A percentile compares a stretch with the other conserved stretches of the same genome.
phyloP scores from a whole-genome alignment of 2,113 vertebrate genomes.

The Rutilus rutilus region DNA sequence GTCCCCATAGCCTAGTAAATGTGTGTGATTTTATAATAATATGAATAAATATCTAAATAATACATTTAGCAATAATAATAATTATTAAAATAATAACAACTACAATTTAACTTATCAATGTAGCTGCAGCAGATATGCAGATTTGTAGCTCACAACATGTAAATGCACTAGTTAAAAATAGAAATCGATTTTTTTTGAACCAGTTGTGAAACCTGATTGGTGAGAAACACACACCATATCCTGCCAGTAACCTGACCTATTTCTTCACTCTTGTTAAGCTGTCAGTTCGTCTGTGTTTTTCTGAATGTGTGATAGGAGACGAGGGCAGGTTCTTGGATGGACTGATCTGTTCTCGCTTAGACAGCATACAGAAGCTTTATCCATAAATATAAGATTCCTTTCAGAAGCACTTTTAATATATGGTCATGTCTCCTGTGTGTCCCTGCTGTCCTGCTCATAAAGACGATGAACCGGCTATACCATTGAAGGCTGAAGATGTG shows the following conservation, averaged over 20 bases:
- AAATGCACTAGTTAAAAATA: neutral
- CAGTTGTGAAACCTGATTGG: conserved; percentile 52
- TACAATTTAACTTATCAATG: neutral
- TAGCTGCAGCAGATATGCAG: neutral
- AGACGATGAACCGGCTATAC: conserved; percentile 52
- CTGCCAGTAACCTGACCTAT: conserved; percentile 54
- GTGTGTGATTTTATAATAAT: too few species aligned
- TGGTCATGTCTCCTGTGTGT: conserved; percentile 60
- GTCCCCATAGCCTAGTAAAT: too few species aligned
- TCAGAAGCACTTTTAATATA: neutral
- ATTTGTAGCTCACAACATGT: too few species aligned
- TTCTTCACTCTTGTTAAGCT: neutral
- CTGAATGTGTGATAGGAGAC: neutral
- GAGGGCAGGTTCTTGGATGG: neutral
- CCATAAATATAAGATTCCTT: neutral
- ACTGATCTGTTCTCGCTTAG: neutral
- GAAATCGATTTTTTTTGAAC: neutral
- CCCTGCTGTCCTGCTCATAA: conserved; percentile 60
- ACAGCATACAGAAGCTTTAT: neutral
- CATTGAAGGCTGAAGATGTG: neutral
- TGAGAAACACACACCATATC: conserved; percentile 12
- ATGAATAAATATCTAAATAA: too few species aligned
- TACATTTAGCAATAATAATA: too few species aligned
- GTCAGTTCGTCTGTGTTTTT: neutral
- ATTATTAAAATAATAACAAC: too few species aligned